These are phyloP conservation scores for Arctocebus calabarensis DNA, from an alignment of 2,797 vertebrate genomes.

Conservation along the genomic window DNA sequence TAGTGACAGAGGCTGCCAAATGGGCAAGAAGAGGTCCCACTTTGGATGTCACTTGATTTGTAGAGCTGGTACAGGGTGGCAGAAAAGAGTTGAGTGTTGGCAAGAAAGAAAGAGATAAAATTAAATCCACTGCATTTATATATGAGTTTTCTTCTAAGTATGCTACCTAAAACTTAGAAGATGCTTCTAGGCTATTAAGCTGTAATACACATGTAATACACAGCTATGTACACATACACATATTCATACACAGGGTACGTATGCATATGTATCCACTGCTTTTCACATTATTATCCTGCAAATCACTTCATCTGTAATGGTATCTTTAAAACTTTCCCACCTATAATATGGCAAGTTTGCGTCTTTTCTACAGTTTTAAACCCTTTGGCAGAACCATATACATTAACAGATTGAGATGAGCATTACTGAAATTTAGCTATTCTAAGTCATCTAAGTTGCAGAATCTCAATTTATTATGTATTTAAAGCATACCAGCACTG, in stretches of 20 bases:
- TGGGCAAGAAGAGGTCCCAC: slow-evolving; percentile 81
- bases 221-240: not conserved
- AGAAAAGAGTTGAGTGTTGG: slow-evolving; percentile 77
- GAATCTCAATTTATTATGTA: slow-evolving; percentile 83
- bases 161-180: slow-evolving; percentile 59
- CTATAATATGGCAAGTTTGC: slow-evolving; percentile 85
- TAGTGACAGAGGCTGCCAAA: slow-evolving; percentile 74
- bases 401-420: slow-evolving; percentile 88
- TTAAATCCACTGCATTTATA: slow-evolving; percentile 75
- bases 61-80: slow-evolving; percentile 77
- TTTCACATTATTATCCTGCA: slow-evolving; percentile 76
- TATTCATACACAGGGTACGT: not conserved
- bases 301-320: slow-evolving; percentile 78
- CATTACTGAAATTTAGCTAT: slow-evolving; percentile 89
- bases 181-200: slow-evolving; percentile 43
- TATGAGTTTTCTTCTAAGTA: slow-evolving; percentile 72
- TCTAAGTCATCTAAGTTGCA: slow-evolving; percentile 85
- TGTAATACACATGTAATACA: not conserved
- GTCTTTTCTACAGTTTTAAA: slow-evolving; percentile 86
- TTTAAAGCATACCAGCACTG: slow-evolving; percentile 84
- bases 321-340: slow-evolving; percentile 85
- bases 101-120: slow-evolving; percentile 78
- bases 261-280: not conserved
- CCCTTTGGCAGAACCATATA: slow-evolving; percentile 86
- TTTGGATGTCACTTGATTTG: slow-evolving; percentile 83